A percentile compares a stretch with the other conserved stretches of the same genome.
Conservation (phyloP, 2,888 invertebrate species). For the Hartigia nigra region DNA sequence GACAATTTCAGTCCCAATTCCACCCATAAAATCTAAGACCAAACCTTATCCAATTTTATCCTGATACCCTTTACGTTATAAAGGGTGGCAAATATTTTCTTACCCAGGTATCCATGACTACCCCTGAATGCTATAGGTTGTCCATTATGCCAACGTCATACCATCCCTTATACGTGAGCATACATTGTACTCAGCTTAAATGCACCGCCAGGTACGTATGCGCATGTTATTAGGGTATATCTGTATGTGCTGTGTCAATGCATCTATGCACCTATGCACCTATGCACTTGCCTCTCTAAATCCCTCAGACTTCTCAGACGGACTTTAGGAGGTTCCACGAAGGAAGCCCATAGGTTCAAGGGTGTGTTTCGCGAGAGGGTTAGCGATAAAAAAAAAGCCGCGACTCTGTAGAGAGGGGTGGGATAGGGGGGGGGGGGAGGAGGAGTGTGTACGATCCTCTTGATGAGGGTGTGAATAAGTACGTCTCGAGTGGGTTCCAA, state of each 20-base stretch:
- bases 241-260: background rate
- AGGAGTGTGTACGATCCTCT: constrained; percentile 37
- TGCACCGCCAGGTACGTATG: background rate
- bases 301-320: constrained; percentile 30
- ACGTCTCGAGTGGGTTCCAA: constrained; percentile 49
- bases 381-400: constrained; percentile 24
- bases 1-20: background rate
- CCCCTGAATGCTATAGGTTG: background rate
- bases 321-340: constrained; percentile 21
- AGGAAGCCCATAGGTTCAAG: constrained; percentile 2
- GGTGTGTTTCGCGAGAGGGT: background rate
- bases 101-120: background rate
- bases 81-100: background rate
- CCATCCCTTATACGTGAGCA: background rate
- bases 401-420: constrained; percentile 24
- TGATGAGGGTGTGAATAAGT: constrained; percentile 60
- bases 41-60: background rate
- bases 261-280: background rate
- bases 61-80: background rate
- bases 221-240: too few species aligned
- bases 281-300: too few species aligned
- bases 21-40: background rate
- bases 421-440: too few species aligned
- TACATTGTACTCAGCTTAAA: background rate
- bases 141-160: background rate